phyloP scores from a whole-genome alignment of 2,113 vertebrate genomes.

The Rattus rattus region DNA sequence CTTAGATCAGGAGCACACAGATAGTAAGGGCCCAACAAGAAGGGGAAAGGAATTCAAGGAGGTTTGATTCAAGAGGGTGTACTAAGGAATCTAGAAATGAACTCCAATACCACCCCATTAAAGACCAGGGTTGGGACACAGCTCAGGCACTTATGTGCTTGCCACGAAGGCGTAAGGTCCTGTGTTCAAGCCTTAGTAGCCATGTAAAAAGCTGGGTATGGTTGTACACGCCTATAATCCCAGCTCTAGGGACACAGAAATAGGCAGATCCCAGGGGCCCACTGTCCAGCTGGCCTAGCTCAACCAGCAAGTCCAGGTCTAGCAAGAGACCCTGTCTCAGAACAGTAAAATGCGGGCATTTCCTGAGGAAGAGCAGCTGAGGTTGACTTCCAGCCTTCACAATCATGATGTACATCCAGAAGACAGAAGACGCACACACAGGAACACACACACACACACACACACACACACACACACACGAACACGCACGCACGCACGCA shows the following conservation, averaged over 20 bases:
- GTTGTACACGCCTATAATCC: not conserved
- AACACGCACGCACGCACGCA: no score
- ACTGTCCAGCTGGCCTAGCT: not conserved
- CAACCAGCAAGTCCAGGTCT: not conserved
- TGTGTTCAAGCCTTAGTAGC: not conserved
- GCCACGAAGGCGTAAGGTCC: not conserved
- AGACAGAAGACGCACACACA: not conserved
- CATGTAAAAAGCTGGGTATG: not conserved
- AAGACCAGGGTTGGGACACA: not conserved
- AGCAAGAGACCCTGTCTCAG: not conserved
- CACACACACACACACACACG: no score
- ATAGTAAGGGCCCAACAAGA: constrained; percentile 3
- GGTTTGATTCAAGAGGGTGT: not conserved
- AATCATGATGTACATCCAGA: not conserved
- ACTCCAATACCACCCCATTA: not conserved
- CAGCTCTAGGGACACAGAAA: not conserved
- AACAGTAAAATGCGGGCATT: not conserved
- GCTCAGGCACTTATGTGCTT: not conserved
- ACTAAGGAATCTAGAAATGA: not conserved
- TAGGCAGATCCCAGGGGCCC: no score
- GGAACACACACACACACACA: not conserved
- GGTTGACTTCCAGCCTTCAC: not conserved
- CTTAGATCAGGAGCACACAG: not conserved
- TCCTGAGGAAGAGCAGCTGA: not conserved
- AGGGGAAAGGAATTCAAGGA: constrained; percentile 1